Base-by-base conservation (phyloP, 2,797 vertebrate species). In the Typhlichthys subterraneus region DNA sequence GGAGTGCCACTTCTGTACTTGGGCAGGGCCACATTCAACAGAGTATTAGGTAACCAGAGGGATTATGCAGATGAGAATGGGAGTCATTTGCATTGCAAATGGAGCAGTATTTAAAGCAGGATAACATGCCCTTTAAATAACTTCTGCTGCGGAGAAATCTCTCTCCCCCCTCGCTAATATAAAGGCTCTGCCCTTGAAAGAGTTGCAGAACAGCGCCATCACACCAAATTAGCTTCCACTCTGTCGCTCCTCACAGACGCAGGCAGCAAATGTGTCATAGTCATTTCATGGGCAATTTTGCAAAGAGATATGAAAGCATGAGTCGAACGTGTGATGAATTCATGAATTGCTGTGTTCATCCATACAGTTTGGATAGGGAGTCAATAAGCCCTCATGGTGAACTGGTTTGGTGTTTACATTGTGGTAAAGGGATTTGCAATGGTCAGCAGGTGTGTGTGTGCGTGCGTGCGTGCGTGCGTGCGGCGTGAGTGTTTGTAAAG, bases 81-180 rank as follows among this genome's bases (percentile, higher is more conserved):
- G 57, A 66, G 12, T 53, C 62, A 87, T 91, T 86, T 88, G 90
- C 90, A 89, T 83, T 89, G 84, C 87, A 90, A 87, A 91, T 88
- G 52, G 73, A 73, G 61, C 72, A 14, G 75, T 76, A 81, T 87
- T 90, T 88, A 86, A 86, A 87, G 72, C 78, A 70, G 82, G 81
- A 77, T 67, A 84, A 81, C 82, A 66, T 88, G 87, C 81, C 87
- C 88, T 92, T 91, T 80, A 88, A 85, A 89, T 87, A 87, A 89
- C 88, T 88, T 88, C 85, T 89, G 81, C 83, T 76, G 75, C 54
- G 47, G 76, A 82, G 77, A 77, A 74, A 72, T 84, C 83, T 73
- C 72, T 14, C 53, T 54, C 60, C 15, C 14, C n/a, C 67, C 78
- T 17, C 59, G 67, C 69, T 86, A 62, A 81, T 84, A 86, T 66